Base-by-base conservation (phyloP, 2,113 vertebrate genomes). In the Sus scrofa region DNA sequence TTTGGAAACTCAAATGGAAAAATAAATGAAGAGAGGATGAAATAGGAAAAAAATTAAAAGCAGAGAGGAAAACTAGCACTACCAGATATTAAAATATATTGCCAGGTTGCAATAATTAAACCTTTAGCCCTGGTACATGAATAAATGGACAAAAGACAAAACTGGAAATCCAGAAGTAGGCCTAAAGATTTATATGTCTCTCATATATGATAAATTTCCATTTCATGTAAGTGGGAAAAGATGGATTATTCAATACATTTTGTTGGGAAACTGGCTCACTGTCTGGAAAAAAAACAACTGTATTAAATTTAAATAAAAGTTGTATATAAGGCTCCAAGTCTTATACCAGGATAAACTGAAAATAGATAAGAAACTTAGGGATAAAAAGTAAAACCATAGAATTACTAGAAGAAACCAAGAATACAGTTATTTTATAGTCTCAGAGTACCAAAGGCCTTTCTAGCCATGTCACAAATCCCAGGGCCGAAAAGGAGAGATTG, bases 161-260 rank as follows among this genome's bases (percentile, higher is more conserved):
- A 82, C 20, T 87, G 24, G 37, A 97, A 96, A n/a, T 74, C 54
- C 70, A 92, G 93, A 95, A 96, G 58, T 83, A 86, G 62, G 32
- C 79, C 83, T 54, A 65, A 92, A 88, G 50, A 79, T 26, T 92
- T 54, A 78, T 63, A n/a, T 83, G 58, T 87, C 44, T 86, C 94
- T 56, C 88, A 70, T 73, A 54, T 87, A 71, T 92, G 75, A 94
- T 94, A 94, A 63, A 95, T 92, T 94, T 96, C 32, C 85, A 90
- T 95, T 92, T 95, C 81, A 85, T 65, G 88, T 94, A 81, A 91
- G 27, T 85, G 81, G 32, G 26, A 81, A 93, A 95, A 87, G 62
- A 96, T 90, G 71, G 86, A 97, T 96, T 96, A 94, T 96, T 96
- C 67, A 94, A 86, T 96, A 91, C 77, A 96, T 96, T 96, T 88